Base-by-base conservation (phyloP, 2,888 invertebrate species). In the Phania funesta region DNA sequence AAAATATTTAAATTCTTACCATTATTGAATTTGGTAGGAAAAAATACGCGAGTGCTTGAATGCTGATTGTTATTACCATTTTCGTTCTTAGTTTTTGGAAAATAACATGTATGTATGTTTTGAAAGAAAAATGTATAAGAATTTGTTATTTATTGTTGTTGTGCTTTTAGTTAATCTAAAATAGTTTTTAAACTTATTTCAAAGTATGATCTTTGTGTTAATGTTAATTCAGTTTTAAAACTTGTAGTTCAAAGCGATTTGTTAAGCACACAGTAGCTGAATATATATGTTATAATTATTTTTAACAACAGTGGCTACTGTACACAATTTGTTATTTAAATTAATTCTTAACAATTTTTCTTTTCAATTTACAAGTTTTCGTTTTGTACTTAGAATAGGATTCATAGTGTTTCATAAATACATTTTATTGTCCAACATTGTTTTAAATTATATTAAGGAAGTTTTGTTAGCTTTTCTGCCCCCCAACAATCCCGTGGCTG, bases 61-160 rank as follows among this genome's bases (percentile, higher is more conserved):
- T n/a, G n/a, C n/a, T n/a, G n/a, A n/a, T n/a, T n/a, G n/a, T 50
- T 22, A 35, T 48, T 48, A 48, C 58, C 54, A 38, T 60, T 50
- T 60, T 26, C 8, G n/a, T 60, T 13, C 6, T 7, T 11, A 48
- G 22, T 32, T 50, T 65, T 35, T n/a, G n/a, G n/a, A n/a, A n/a
- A n/a, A n/a, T n/a, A n/a, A 44, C 73, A 41, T 64, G 74, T 35
- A 64, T 22, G 0, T 24, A 54, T n/a, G n/a, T n/a, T 64, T 74
- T 54, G 46, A 54, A 56, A 56, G 46, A 54, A 65, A 74, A 64
- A 60, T 60, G 60, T 60, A 48, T 60, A 26, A 26, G 18, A 70
- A 44, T n/a, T 29, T 38, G 16, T 26, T 9, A 9, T 1, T 16
- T 35, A 13, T 7, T 46, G 13, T 35, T 35, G 46, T 20, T 58